Evolutionary conservation across 2,888 invertebrate genomes (phyloP), one percentile per base, ranked within the genome.

Genomic region (Rotaria sp.): DNA sequence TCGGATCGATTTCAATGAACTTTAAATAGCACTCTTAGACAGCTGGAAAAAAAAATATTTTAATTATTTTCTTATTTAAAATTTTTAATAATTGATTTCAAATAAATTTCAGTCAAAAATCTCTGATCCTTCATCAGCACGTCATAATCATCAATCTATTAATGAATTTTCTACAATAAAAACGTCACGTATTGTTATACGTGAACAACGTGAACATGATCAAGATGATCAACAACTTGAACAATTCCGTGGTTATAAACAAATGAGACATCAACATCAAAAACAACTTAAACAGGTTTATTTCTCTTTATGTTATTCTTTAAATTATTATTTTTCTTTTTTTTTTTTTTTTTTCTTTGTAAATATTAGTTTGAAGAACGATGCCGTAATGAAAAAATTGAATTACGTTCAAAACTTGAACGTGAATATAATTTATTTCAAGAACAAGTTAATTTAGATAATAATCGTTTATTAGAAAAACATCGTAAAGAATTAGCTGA

Each of bases 231-330:
- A 80, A 80, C 50, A 55, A 50, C 21, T 88, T 87, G 98, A 99
- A 92, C 98, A 99, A 93, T 97, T 97, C 96, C 95, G 96, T 86
- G 97, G 97, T 41, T 97, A 97, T 92, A 98, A 99, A 92, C 94
- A 98, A 88, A 96, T 99, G 95, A 93, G 99, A 88, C 94, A 96
- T 88, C 96, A 96, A 91, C 99, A 99, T 92, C 98, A 98, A 92
- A 95, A 96, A 88, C 96, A 97, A 88, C 93, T 98, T 89, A 93
- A 93, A 88, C 93, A 93, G 91, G 93, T 92, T 88, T 38, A 7
- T 7, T 21, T n/a, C 52, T 13, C 1, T 30, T 38, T 18, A 18
- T 10, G 5, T 45, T n/a, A 15, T 48, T 84, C 7, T 0, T 2
- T 15, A 26, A 15, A 86, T 84, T 48, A 13, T 1, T 35, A 1